These are phyloP conservation scores for Tenualosa ilisha DNA, from an alignment of 2,797 vertebrate genomes.

Conservation along the genomic window DNA sequence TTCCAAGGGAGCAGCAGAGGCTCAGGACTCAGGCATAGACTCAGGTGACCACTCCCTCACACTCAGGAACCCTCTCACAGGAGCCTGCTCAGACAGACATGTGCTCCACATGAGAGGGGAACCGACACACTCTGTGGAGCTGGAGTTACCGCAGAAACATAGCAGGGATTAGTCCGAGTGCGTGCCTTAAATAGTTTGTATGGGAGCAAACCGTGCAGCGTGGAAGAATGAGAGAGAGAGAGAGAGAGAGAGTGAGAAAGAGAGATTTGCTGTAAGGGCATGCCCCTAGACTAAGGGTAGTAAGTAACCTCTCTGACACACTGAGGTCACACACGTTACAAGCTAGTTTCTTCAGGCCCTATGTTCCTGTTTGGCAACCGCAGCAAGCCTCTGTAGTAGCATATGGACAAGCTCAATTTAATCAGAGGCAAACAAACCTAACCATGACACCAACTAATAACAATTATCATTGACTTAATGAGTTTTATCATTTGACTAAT, in stretches of 20 bases:
- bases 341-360: neutral
- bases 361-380: neutral
- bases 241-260: neutral
- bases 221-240: neutral
- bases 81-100: neutral
- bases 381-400: neutral
- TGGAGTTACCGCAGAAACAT: neutral
- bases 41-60: neutral
- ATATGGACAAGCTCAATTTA: conserved; percentile 2
- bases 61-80: no score
- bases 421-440: neutral
- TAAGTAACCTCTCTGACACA: no score
- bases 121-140: neutral
- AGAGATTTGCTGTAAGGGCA: neutral
- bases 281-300: neutral
- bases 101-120: neutral
- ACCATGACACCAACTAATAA: neutral
- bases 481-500: conserved; percentile 12
- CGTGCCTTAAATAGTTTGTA: conserved; percentile 2
- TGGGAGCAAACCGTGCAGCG: neutral
- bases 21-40: neutral
- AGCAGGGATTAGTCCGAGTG: neutral
- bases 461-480: conserved; percentile 9
- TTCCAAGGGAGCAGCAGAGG: neutral
- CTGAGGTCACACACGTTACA: neutral